phyloP scores from a whole-genome alignment of 2,797 vertebrate genomes.

The Carcharodon carcharias region DNA sequence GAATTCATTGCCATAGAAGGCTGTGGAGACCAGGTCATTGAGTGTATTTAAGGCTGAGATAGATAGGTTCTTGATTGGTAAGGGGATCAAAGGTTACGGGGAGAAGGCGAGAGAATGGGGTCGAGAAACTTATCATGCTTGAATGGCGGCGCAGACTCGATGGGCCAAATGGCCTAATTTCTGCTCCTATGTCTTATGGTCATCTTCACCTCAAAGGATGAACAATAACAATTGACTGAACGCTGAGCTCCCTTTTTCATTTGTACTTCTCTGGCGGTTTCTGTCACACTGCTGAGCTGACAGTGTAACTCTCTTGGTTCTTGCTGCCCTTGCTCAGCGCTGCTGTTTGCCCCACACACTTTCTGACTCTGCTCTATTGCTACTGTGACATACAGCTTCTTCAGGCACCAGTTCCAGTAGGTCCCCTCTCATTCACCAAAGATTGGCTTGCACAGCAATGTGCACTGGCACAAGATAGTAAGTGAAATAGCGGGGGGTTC shows the following conservation, averaged over 20 bases:
- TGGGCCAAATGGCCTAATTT: no score
- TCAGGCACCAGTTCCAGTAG: not conserved
- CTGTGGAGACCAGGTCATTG: no score
- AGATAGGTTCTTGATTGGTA: no score
- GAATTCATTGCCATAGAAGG: no score
- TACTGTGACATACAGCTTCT: not conserved
- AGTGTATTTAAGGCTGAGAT: no score
- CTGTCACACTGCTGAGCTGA: not conserved
- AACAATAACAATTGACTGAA: not conserved
- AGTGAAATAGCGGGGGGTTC: not conserved
- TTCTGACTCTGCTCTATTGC: not conserved
- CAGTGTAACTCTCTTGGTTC: not conserved
- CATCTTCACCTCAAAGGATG: no score
- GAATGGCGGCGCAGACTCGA: no score
- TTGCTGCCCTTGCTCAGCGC: not conserved
- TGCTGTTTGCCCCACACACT: not conserved
- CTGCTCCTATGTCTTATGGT: no score
- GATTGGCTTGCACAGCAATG: not conserved
- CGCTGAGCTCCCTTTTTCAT: not conserved
- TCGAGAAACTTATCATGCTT: no score
- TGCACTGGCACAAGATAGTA: not conserved
- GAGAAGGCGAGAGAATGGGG: no score
- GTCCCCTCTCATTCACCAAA: not conserved
- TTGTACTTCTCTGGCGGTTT: not conserved
- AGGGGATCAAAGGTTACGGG: no score